These are phyloP conservation scores for Troides oblongomaculatus DNA, from an alignment of 2,888 invertebrate genomes.

Conservation along the genomic window DNA sequence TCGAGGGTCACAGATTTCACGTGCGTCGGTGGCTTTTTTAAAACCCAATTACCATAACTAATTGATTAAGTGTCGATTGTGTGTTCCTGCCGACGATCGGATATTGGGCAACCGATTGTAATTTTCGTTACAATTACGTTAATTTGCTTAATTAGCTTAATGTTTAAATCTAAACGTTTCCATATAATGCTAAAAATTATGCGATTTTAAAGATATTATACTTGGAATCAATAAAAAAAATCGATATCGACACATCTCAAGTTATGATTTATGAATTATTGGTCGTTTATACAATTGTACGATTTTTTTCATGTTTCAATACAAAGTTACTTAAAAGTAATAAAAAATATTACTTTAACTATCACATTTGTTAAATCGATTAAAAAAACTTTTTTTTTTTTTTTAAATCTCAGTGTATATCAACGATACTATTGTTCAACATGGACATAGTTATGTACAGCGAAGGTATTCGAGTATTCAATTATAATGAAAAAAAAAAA, in stretches of 20 bases:
- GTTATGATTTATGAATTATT: no score
- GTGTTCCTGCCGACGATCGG: slow-evolving; percentile 14
- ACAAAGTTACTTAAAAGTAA: no score
- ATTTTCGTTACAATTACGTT: slow-evolving; percentile 13
- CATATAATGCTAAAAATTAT: not conserved
- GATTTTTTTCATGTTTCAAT: no score
- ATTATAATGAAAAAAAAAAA: slow-evolving; percentile 7
- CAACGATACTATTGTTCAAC: no score
- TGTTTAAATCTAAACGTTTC: not conserved
- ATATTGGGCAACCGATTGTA: slow-evolving; percentile 14
- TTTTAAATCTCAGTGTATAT: no score
- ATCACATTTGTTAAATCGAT: no score
- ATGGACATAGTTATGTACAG: not conserved
- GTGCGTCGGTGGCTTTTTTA: not conserved
- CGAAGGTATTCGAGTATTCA: not conserved
- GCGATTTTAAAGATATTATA: not conserved
- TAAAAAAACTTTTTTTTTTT: no score
- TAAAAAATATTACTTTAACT: no score
- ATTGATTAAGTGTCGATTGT: slow-evolving; percentile 1
- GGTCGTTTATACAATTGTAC: no score
- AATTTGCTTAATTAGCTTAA: slow-evolving; percentile 13
- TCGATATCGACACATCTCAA: no score
- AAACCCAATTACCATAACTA: slow-evolving; percentile 24
- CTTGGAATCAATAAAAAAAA: no score
- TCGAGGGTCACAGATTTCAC: not conserved